These are phyloP conservation scores for Himantopus leucocephalus DNA, from an alignment of 2,113 vertebrate species.

Conservation along the genomic window DNA sequence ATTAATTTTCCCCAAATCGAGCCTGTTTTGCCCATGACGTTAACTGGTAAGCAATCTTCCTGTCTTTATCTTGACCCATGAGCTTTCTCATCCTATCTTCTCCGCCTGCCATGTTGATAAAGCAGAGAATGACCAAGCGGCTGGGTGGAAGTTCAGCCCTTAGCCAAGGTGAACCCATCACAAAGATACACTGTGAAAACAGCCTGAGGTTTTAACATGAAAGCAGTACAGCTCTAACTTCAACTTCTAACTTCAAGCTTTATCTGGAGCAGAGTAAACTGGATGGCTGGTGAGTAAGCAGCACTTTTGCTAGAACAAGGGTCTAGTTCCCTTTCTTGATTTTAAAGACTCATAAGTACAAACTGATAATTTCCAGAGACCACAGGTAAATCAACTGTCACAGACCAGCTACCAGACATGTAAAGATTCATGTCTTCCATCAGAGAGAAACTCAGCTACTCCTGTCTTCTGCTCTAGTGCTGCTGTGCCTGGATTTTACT, in stretches of 20 bases:
- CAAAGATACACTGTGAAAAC: neutral
- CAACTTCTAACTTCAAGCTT: neutral
- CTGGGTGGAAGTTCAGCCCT: neutral
- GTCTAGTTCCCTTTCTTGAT: neutral
- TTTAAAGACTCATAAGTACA: neutral
- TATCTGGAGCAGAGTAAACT: neutral
- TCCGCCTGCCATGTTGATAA: neutral
- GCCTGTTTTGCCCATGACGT: too few relatives aligned
- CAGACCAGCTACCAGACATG: neutral
- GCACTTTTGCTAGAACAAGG: neutral
- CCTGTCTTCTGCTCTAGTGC: neutral
- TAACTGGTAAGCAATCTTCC: neutral
- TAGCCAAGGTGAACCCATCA: neutral
- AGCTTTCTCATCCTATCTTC: neutral
- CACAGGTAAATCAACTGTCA: neutral
- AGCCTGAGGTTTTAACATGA: neutral
- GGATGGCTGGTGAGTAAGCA: neutral
- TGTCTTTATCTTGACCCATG: neutral
- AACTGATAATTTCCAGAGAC: neutral
- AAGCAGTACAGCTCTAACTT: neutral
- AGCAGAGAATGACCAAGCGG: neutral
- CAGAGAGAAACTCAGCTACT: neutral
- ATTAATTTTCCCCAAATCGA: too few relatives aligned
- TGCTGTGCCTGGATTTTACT: neutral
- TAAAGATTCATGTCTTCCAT: neutral